Percentiles rank a stretch among this genome's conserved stretches.
Conservation (phyloP, 64 coral and sea anemone genomes). For the Stichodactyla mertensii region DNA sequence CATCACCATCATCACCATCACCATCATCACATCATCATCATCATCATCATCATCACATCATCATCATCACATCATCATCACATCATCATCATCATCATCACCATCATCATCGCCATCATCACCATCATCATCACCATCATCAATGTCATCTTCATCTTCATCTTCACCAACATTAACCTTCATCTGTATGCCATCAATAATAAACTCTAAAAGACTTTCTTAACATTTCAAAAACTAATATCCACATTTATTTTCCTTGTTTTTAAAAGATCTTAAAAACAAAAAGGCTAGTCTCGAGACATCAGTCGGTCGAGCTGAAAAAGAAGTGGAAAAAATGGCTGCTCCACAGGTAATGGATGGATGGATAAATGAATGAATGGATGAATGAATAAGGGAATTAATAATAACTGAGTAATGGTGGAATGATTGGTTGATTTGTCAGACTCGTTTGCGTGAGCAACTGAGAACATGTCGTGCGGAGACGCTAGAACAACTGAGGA, state of each 20-base stretch:
- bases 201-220: too few relatives aligned
- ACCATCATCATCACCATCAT: background rate
- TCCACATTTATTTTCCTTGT: background rate
- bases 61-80: background rate
- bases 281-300: slow-evolving; percentile 85
- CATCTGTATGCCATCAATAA: too few relatives aligned
- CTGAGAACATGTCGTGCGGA: slow-evolving; percentile 46
- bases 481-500: slow-evolving; percentile 52
- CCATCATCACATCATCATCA: background rate
- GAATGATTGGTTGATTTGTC: background rate
- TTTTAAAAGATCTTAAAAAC: slow-evolving; percentile 74
- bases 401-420: background rate
- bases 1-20: too few relatives aligned
- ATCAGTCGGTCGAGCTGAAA: slow-evolving; percentile 69
- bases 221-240: too few relatives aligned
- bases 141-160: too few relatives aligned
- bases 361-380: too few relatives aligned
- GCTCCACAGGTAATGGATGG: slow-evolving; percentile 61
- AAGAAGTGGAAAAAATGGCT: slow-evolving; percentile 81
- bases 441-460: slow-evolving; percentile 67
- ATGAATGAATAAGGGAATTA: background rate
- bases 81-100: background rate
- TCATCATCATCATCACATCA: background rate
- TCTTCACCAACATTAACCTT: too few relatives aligned
- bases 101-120: too few relatives aligned